Conservation (phyloP, 2,113 vertebrate species). For the Cairina moschata region DNA sequence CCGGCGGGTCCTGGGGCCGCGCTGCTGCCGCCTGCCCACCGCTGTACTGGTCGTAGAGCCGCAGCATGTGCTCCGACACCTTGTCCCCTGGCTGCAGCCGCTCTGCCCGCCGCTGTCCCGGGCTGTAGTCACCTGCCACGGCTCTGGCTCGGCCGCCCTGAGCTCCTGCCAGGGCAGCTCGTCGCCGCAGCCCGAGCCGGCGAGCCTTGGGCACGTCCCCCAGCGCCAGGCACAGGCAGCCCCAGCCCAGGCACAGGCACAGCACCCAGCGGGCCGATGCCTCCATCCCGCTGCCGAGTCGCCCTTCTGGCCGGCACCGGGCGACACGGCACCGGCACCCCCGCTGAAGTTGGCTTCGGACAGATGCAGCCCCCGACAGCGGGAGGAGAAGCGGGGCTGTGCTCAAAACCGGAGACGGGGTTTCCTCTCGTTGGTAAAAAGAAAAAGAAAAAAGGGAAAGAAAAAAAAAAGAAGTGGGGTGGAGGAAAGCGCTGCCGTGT, state of each 20-base stretch:
- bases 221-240: constrained; percentile 74
- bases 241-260: constrained; percentile 81
- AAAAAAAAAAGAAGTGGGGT: background rate
- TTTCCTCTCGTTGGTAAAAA: background rate
- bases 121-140: background rate
- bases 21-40: background rate
- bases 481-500: background rate
- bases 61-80: constrained; percentile 92
- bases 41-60: constrained; percentile 88
- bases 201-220: constrained; percentile 69
- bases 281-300: constrained; percentile 75
- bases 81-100: constrained; percentile 72
- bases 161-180: background rate
- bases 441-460: background rate
- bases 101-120: background rate
- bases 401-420: background rate
- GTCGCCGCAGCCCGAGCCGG: constrained; percentile 45
- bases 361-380: background rate
- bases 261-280: constrained; percentile 64
- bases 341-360: background rate
- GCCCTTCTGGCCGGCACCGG: background rate
- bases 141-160: background rate
- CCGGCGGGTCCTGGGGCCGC: background rate
- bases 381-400: background rate
- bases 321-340: background rate